These are phyloP conservation scores for Pogonus chalceus DNA, from an alignment of 1,140 invertebrate species.

Conservation along the genomic window DNA sequence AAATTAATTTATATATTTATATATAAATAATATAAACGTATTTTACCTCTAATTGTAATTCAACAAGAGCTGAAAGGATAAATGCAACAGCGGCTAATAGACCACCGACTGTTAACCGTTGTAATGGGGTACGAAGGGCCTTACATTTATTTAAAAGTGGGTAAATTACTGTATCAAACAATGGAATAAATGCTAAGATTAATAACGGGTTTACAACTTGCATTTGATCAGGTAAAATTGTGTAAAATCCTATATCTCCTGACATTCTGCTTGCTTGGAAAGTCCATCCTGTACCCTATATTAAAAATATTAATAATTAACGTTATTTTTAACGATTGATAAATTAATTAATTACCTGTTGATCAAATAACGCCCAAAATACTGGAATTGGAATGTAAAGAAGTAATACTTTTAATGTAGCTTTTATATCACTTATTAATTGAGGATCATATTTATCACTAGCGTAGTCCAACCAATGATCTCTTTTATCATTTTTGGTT, in stretches of 20 bases:
- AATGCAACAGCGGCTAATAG: conserved; percentile 76
- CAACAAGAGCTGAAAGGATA: conserved; percentile 74
- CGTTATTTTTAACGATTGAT: neutral
- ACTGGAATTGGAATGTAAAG: conserved; percentile 76
- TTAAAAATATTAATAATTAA: conserved; percentile 17
- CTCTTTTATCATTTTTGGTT: conserved; percentile 41
- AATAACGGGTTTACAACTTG: conserved; percentile 76
- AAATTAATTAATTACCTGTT: conserved; percentile 46
- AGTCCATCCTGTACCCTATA: conserved; percentile 84
- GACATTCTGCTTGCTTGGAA: conserved; percentile 87
- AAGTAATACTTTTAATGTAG: conserved; percentile 57
- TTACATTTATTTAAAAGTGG: conserved; percentile 41
- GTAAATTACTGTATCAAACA: conserved; percentile 68
- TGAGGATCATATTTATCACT: conserved; percentile 56
- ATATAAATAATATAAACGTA: conserved; percentile 7
- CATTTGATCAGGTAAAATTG: conserved; percentile 82
- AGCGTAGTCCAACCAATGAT: conserved; percentile 78
- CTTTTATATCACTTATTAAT: conserved; percentile 67
- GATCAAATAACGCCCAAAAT: conserved; percentile 84
- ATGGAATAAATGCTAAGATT: conserved; percentile 76
- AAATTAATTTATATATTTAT: conserved; percentile 5
- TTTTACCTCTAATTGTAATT: conserved; percentile 63
- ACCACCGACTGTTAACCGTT: conserved; percentile 72
- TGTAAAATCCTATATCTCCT: conserved; percentile 58
- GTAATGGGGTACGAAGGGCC: conserved; percentile 55